phyloP scores from a whole-genome alignment of 2,797 vertebrate species.

The Pempheris klunzingeri region DNA sequence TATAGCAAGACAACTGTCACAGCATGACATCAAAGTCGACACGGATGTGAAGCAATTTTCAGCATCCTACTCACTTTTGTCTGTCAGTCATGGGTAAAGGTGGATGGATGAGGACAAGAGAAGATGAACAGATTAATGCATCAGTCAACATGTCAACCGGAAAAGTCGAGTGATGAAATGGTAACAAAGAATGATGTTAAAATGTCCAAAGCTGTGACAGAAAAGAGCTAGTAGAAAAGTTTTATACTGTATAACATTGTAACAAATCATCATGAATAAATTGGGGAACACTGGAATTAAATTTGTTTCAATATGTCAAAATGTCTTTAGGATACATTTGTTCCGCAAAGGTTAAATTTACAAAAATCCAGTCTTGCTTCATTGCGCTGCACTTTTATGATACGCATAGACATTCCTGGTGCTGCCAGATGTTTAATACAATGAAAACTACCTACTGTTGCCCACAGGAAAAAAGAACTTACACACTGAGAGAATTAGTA shows the following conservation, averaged over 20 bases:
- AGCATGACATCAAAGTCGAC: neutral
- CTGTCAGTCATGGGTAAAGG: constrained; percentile 62
- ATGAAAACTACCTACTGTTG: neutral
- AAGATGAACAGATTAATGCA: constrained; percentile 19
- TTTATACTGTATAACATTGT: neutral
- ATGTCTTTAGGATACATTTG: neutral
- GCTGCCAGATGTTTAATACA: neutral
- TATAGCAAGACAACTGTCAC: constrained; percentile 19
- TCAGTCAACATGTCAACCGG: constrained; percentile 23
- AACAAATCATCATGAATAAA: neutral
- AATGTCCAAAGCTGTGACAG: constrained; percentile 21
- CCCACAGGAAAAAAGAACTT: constrained; percentile 1
- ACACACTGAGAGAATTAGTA: neutral
- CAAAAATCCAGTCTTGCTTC: constrained; percentile 18
- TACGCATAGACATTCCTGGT: constrained; percentile 2
- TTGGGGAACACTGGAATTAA: neutral
- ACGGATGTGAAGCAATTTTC: constrained; percentile 22
- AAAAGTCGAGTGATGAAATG: constrained; percentile 29
- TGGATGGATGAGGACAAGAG: constrained; percentile 28
- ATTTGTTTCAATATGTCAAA: constrained; percentile 6
- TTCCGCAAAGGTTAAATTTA: constrained; percentile 2
- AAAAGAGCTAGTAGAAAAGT: neutral
- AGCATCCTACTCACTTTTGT: constrained; percentile 76
- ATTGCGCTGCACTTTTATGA: constrained; percentile 18
- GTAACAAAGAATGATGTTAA: constrained; percentile 20